Evolutionary conservation across 2,113 vertebrate genomes (phyloP), one percentile per base, ranked within the genome.

Genomic region (Channa argus): DNA sequence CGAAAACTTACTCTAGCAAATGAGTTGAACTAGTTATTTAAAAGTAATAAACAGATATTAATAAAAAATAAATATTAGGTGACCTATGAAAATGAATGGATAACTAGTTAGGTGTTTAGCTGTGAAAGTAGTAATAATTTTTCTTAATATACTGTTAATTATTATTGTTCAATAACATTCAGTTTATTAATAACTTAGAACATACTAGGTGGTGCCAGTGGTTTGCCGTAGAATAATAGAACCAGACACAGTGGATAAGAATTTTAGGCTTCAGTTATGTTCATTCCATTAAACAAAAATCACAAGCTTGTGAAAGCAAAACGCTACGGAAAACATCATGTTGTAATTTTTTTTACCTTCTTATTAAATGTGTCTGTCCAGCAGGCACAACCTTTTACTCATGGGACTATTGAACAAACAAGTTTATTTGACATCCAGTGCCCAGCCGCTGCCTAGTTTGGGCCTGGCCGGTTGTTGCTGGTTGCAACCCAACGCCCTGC

Each of bases 321-420:
- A 73, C 15, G 46, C 68, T 14, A 67, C 3, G 2, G 63, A 89
- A 90, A 86, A 84, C 64, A 78, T 82, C 6, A 7, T 51, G 59
- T 77, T 78, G 64, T 88, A 82, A 74, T 89, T 88, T 85, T 86
- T 87, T 86, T 87, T 73, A 33, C 63, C 69, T 46, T 87, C 63
- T 65, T 55, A 80, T 88, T 72, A 86, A 88, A 78, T 79, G 68
- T 66, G 33, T 49, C 50, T 50, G 60, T 83, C 56, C 72, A 71
- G 66, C 71, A 77, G 72, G 74, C 71, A 53, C 80, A 72, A 54
- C 71, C 83, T 90, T 90, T 79, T 74, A 75, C 89, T 91, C 81
- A 90, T 86, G 79, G 62, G 83, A 84, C 82, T 82, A 82, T 88
- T 92, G 90, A 81, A 93, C 90, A 91, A 93, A 94, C 90, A 91